Evolutionary conservation across 1,140 invertebrate species (phyloP).

Genomic region (Danaus melanippus): DNA sequence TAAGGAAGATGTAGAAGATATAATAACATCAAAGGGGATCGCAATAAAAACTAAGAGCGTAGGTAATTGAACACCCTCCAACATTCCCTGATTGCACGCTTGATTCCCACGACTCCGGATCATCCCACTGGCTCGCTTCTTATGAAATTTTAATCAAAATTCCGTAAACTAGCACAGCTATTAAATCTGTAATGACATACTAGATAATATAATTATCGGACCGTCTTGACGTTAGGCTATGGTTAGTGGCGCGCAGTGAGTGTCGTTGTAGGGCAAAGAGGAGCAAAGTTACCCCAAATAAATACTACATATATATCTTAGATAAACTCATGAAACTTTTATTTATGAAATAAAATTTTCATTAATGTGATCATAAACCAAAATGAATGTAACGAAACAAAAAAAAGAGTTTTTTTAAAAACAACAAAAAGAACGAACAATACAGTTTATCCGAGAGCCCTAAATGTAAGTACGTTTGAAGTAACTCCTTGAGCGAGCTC

Average conservation of each 20-base stretch:
- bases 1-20: constrained; percentile 22
- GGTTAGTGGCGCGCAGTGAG: no score
- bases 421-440: constrained; percentile 12
- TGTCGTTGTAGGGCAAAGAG: no score
- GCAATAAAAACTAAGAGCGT: constrained; percentile 54
- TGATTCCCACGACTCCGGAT: constrained; percentile 54
- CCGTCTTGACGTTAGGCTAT: background rate
- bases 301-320: no score
- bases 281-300: no score
- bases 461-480: constrained; percentile 20
- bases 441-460: constrained; percentile 9
- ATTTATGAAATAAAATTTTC: no score
- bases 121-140: constrained; percentile 26
- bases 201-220: constrained; percentile 9
- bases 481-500: constrained; percentile 15
- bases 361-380: no score
- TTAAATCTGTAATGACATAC: constrained; percentile 16
- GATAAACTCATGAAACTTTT: no score
- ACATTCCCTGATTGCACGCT: constrained; percentile 52
- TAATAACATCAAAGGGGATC: constrained; percentile 40
- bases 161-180: constrained; percentile 23
- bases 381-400: no score
- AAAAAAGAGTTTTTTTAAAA: background rate
- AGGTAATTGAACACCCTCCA: constrained; percentile 56
- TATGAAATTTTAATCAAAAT: constrained; percentile 54